Evolutionary conservation across 1,140 invertebrate species (phyloP), one percentile per base, ranked within the genome.

Genomic region (Anoplolepis gracilipes): DNA sequence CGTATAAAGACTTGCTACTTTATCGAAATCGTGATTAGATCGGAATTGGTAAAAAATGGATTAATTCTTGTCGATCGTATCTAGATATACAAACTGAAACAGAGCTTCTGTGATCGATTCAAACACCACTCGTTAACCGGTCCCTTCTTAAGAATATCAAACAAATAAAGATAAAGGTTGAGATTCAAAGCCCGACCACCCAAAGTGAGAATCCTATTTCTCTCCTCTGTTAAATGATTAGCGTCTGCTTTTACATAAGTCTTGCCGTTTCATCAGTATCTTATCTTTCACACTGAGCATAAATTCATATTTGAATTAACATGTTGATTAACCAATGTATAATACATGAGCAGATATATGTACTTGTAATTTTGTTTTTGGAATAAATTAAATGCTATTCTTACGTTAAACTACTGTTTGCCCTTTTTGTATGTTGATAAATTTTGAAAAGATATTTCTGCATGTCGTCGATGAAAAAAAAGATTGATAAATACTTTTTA

Each of bases 251-350:
- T 65, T 30, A 79, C 64, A 28, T 28, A 69, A 39, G 6, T 11
- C 16, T 39, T n/a, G 8, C 6, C 25, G 25, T 69, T 79, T 55
- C 62, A 69, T 55, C 42, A 53, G 30, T 33, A n/a, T 55, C 49
- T 69, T 53, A 65, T 78, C 11, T n/a, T 55, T 79, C 33, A 67
- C 46, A 19, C 22, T 69, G 25, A 79, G 16, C 46, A 28, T 69
- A 79, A 39, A 25, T 55, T 46, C 25, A 69, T 53, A 8, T 28
- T 16, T 2, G 13, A 53, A 69, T 79, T 79, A 79, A 69, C 64
- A 69, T 79, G 30, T 55, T 79, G 25, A 79, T 79, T 69, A 28
- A 22, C 19, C 13, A 22, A 69, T 42, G 46, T 79, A 57, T 79
- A 69, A 55, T 79, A 67, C 42, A 79, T 53, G 42, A 69, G 30